Conservation (phyloP, 1,140 invertebrate genomes). For the Drosophila subobscura region DNA sequence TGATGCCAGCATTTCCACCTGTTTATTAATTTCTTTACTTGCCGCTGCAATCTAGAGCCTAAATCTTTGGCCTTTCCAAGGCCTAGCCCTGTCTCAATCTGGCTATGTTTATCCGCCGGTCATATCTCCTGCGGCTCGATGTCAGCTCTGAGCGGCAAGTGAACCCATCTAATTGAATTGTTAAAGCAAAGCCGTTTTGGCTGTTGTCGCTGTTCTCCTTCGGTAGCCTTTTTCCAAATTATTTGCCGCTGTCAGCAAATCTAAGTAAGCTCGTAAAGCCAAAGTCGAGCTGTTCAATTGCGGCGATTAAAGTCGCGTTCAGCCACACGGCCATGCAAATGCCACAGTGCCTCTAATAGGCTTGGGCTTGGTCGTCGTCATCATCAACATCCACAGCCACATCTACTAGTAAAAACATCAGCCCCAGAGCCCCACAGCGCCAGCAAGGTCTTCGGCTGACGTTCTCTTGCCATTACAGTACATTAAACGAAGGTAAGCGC, state of each 20-base stretch:
- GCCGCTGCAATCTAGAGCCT: not conserved
- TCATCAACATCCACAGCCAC: conserved; percentile 20
- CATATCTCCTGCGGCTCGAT: conserved; percentile 18
- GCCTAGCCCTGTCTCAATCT: not conserved
- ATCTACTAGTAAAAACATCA: conserved; percentile 33
- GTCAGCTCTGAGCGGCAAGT: conserved; percentile 4
- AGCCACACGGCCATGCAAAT: conserved; percentile 62
- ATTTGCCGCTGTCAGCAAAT: conserved; percentile 62
- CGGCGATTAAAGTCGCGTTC: conserved; percentile 60
- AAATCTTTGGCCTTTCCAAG: conserved; percentile 19
- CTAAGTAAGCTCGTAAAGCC: conserved; percentile 44
- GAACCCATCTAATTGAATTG: conserved; percentile 69
- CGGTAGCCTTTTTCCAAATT: conserved; percentile 41
- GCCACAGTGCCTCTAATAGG: conserved; percentile 64
- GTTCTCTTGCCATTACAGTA: conserved; percentile 63
- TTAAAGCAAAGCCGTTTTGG: conserved; percentile 40
- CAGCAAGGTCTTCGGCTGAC: conserved; percentile 56
- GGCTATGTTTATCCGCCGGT: conserved; percentile 18
- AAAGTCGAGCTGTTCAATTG: conserved; percentile 53
- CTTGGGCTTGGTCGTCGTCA: conserved; percentile 52
- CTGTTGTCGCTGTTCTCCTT: conserved; percentile 8
- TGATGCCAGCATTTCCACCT: too few species aligned
- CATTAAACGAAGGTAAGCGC: conserved; percentile 63
- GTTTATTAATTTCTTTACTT: too few species aligned
- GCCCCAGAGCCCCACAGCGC: not conserved